These are phyloP conservation scores for Steatornis caripensis DNA, from an alignment of 2,113 vertebrate genomes.

Conservation along the genomic window DNA sequence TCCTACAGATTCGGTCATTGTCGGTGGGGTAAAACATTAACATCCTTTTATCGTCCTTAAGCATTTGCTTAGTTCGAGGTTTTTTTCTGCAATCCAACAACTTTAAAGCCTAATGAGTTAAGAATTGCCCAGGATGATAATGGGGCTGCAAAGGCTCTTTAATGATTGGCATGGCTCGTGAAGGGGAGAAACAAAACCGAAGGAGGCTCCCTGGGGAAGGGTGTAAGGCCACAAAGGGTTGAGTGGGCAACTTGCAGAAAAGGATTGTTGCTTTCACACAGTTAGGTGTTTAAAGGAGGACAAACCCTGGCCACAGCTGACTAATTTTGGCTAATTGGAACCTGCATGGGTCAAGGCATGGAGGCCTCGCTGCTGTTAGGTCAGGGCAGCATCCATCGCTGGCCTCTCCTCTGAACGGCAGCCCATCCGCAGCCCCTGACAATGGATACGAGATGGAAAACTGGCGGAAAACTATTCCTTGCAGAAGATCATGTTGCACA, in stretches of 20 bases:
- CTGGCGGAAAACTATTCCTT: neutral
- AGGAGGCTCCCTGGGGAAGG: conserved; percentile 37
- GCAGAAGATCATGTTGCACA: neutral
- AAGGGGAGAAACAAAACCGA: conserved; percentile 57
- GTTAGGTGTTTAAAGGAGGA: conserved; percentile 66
- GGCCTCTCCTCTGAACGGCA: neutral
- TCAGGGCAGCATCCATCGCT: conserved; percentile 61
- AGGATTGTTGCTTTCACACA: conserved; percentile 65
- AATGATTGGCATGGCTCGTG: conserved; percentile 67
- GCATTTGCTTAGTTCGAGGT: neutral
- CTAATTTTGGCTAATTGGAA: conserved; percentile 85
- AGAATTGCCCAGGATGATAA: conserved; percentile 63
- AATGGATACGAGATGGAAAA: neutral
- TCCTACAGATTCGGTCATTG: neutral
- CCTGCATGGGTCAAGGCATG: conserved; percentile 71
- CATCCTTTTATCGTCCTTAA: conserved; percentile 21
- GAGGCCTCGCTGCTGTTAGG: conserved; percentile 56
- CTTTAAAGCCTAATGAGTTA: conserved; percentile 70
- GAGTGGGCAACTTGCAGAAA: conserved; percentile 19
- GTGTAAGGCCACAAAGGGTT: conserved; percentile 22
- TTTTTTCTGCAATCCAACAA: conserved; percentile 35
- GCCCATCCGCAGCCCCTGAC: neutral
- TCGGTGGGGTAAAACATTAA: conserved; percentile 56
- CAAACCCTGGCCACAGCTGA: conserved; percentile 69
- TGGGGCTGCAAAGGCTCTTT: conserved; percentile 35